Percentiles rank a stretch among this genome's conserved stretches.
These are phyloP conservation scores for Intellagama lesueurii DNA, from an alignment of 2,797 vertebrate genomes.

Conservation along the genomic window DNA sequence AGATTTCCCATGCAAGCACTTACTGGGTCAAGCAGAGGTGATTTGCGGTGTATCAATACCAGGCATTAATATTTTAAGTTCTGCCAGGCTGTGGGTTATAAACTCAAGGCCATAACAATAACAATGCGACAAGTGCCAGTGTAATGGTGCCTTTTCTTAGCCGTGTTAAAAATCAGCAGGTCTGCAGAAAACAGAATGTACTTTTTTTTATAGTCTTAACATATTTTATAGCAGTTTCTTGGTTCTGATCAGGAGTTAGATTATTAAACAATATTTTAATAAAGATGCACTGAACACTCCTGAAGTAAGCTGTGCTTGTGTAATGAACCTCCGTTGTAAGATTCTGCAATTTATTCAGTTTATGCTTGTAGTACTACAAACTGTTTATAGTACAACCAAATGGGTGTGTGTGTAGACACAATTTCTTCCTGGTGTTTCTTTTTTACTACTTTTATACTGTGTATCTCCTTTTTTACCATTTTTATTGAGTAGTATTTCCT, in stretches of 20 bases:
- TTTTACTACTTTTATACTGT: conserved; percentile 44
- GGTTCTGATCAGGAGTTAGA: conserved; percentile 7
- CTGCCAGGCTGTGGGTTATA: conserved; percentile 27
- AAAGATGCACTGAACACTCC: neutral
- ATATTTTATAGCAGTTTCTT: neutral
- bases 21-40: conserved; percentile 24
- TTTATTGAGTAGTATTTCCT: conserved; percentile 62
- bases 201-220: neutral
- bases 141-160: neutral
- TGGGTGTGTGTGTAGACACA: neutral
- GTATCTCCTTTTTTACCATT: conserved; percentile 24
- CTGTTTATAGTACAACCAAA: conserved; percentile 11
- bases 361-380: conserved; percentile 6
- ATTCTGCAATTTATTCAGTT: neutral
- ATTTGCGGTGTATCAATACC: conserved; percentile 29
- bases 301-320: conserved; percentile 13
- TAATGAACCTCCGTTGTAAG: conserved; percentile 8
- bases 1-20: conserved; percentile 38
- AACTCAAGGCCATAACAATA: conserved; percentile 35
- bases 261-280: conserved; percentile 23
- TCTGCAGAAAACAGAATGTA: conserved; percentile 8
- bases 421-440: conserved; percentile 45
- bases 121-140: conserved; percentile 5
- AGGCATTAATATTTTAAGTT: conserved; percentile 40
- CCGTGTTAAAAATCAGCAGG: neutral